Percentiles rank a stretch among this genome's conserved stretches.
Conservation (phyloP, 2,797 vertebrate genomes). For the Microchirus variegatus region DNA sequence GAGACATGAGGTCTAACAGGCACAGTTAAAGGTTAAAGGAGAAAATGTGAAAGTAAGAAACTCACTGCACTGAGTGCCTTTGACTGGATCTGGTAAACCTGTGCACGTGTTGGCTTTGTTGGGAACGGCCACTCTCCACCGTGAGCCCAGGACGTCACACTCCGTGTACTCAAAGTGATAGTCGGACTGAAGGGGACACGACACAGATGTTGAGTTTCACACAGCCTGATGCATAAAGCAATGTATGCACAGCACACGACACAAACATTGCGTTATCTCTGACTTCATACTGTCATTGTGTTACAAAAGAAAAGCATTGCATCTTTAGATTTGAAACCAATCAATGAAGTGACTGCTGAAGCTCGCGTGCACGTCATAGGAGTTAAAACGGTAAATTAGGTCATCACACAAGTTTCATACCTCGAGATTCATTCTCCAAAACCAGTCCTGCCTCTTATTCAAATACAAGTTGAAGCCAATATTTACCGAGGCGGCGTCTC, state of each 20-base stretch:
- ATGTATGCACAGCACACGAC: background rate
- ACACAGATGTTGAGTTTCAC: constrained; percentile 55
- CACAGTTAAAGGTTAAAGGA: background rate
- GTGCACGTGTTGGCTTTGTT: constrained; percentile 92
- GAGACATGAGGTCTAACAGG: background rate
- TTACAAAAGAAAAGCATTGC: background rate
- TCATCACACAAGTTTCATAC: constrained; percentile 1
- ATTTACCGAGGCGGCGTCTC: constrained; percentile 66
- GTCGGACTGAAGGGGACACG: constrained; percentile 86
- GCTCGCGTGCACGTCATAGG: background rate
- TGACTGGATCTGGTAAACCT: constrained; percentile 91
- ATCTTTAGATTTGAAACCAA: background rate
- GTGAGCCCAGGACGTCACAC: constrained; percentile 88
- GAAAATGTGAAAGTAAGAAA: background rate
- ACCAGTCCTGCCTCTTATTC: constrained; percentile 67
- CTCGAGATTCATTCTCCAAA: constrained; percentile 22
- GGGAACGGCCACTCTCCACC: constrained; percentile 96
- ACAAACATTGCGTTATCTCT: background rate
- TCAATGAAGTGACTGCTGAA: background rate
- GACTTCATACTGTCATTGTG: too few relatives aligned
- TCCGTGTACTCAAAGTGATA: constrained; percentile 98
- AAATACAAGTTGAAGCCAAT: constrained; percentile 74
- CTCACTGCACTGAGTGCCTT: constrained; percentile 94
- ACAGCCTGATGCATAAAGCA: constrained; percentile 7
- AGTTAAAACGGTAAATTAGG: background rate